Conservation (phyloP, 2,113 vertebrate species). For the Sebastes schlegelii region DNA sequence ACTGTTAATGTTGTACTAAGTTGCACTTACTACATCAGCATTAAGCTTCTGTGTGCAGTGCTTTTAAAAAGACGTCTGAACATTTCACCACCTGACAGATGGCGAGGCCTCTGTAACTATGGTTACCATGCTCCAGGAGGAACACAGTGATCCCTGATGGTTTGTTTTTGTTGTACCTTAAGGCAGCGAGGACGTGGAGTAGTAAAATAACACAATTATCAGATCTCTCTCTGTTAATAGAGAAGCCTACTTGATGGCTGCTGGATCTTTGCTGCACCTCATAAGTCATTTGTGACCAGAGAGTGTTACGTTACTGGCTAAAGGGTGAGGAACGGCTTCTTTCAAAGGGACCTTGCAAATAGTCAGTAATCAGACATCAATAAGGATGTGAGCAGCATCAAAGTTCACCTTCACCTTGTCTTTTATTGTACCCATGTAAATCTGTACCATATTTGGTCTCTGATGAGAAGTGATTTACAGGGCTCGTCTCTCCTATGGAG, state of each 20-base stretch:
- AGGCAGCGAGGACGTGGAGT: neutral
- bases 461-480: constrained; percentile 1
- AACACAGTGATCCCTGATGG: constrained; percentile 28
- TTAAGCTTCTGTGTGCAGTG: neutral
- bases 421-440: constrained; percentile 24
- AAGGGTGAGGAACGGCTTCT: constrained; percentile 2
- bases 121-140: constrained; percentile 36
- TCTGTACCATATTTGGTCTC: neutral
- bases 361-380: constrained; percentile 41
- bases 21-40: too few relatives aligned
- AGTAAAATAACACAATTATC: constrained; percentile 15
- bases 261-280: neutral
- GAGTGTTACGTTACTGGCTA: constrained; percentile 13
- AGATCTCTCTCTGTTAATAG: neutral
- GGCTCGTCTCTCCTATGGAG: neutral
- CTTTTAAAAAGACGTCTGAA: constrained; percentile 5
- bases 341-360: constrained; percentile 11
- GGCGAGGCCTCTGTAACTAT: constrained; percentile 36
- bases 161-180: constrained; percentile 47
- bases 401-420: constrained; percentile 18
- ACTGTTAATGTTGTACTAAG: neutral
- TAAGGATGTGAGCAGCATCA: neutral
- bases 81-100: constrained; percentile 47
- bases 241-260: neutral
- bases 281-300: neutral